phyloP scores from a whole-genome alignment of 2,888 invertebrate species.

The Stenurella melanura region DNA sequence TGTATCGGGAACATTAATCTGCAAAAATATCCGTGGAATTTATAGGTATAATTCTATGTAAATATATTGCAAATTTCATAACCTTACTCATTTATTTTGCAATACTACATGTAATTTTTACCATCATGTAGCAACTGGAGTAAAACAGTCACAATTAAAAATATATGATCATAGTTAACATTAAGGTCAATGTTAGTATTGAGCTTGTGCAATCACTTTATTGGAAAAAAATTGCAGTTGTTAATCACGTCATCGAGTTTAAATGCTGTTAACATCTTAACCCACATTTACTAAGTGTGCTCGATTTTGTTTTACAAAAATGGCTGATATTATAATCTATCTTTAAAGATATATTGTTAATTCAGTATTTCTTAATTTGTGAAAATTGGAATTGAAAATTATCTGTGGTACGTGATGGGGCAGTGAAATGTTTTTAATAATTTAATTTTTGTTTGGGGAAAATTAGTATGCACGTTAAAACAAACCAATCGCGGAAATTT shows the following conservation, averaged over 20 bases:
- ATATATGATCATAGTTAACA: neutral
- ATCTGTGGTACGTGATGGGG: too few species aligned
- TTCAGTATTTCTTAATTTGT: too few species aligned
- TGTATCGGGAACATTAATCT: too few species aligned
- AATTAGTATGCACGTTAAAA: too few species aligned
- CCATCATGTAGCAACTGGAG: neutral
- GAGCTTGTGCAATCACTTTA: slow-evolving; percentile 1
- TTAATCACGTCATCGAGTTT: neutral
- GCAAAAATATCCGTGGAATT: too few species aligned
- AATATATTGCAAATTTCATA: too few species aligned
- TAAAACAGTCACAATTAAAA: neutral
- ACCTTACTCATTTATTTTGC: neutral
- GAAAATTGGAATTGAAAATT: too few species aligned
- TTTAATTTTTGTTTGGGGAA: too few species aligned
- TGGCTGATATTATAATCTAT: too few species aligned
- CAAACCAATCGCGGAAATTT: too few species aligned
- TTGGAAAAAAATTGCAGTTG: neutral
- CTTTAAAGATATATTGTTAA: too few species aligned
- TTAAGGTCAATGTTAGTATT: neutral
- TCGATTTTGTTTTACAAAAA: neutral
- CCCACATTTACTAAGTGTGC: neutral
- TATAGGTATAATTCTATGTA: neutral
- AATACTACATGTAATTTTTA: neutral
- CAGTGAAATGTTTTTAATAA: too few species aligned
- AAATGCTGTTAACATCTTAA: neutral